A percentile compares a stretch with the other conserved stretches of the same genome.
These are phyloP conservation scores for Drosophila trapezifrons DNA, from an alignment of 1,140 invertebrate species.

Conservation along the genomic window DNA sequence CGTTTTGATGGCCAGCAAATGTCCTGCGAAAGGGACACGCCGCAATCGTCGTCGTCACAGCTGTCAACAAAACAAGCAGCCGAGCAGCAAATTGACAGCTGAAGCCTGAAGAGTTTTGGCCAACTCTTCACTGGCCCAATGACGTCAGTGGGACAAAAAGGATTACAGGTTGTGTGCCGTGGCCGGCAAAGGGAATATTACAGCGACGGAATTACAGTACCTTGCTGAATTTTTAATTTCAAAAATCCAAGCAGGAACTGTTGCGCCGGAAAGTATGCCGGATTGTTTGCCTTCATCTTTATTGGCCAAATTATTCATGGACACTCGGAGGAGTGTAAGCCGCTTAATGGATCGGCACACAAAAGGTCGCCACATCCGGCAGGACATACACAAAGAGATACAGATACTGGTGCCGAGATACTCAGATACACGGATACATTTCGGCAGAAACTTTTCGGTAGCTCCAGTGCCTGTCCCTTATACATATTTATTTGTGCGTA, in stretches of 20 bases:
- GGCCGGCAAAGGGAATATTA: not conserved
- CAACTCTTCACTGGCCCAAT: slow-evolving; percentile 19
- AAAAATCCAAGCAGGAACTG: slow-evolving; percentile 39
- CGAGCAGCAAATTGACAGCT: slow-evolving; percentile 40
- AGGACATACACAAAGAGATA: slow-evolving; percentile 24
- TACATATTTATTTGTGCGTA: slow-evolving; percentile 11
- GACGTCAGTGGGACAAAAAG: slow-evolving; percentile 50
- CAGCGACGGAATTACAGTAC: not conserved
- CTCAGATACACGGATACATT: slow-evolving; percentile 20
- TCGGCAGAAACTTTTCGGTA: slow-evolving; percentile 40
- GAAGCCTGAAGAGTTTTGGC: slow-evolving; percentile 26
- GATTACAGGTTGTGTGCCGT: slow-evolving; percentile 8
- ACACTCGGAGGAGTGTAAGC: slow-evolving; percentile 62
- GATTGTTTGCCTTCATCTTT: slow-evolving; percentile 20
- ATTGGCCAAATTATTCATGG: slow-evolving; percentile 74
- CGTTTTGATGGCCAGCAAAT: slow-evolving; percentile 33
- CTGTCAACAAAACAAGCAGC: slow-evolving; percentile 39
- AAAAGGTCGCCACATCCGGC: slow-evolving; percentile 73
- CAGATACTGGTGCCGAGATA: slow-evolving; percentile 4
- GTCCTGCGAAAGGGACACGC: slow-evolving; percentile 48
- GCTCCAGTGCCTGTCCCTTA: not conserved
- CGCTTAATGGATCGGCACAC: slow-evolving; percentile 73
- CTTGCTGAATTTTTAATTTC: slow-evolving; percentile 29
- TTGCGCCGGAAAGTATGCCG: slow-evolving; percentile 47
- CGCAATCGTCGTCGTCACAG: slow-evolving; percentile 52